Evolutionary conservation across 1,140 invertebrate species (phyloP), one percentile per base, ranked within the genome.

Genomic region (Delia radicum): DNA sequence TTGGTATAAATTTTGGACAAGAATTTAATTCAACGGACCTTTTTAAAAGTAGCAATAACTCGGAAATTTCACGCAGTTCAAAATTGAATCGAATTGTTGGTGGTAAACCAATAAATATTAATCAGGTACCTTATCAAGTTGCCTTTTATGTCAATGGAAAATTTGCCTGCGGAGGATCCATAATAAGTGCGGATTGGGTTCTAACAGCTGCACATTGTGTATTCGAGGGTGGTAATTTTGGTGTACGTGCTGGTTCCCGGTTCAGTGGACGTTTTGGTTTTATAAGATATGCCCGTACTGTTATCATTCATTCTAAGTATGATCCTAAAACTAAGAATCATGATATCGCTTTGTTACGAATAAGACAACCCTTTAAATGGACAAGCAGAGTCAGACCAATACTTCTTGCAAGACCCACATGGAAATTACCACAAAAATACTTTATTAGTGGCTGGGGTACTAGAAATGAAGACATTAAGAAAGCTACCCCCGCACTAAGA

Each of bases 141-240:
- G 65, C 65, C 7, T 12, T 69, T 3, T 69, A 37, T 12, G 29
- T 33, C 29, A 24, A 69, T 7, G 29, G 29, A 7, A 21, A 21
- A 21, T 69, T 69, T 24, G 37, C 37, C 15, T 69, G 65, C 21
- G 65, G 65, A 10, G 65, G 65, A 21, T 69, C 65, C 8, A 33
- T 69, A 2, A 37, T 69, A 10, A 69, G 29, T 24, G 65, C 65
- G 8, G 29, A 69, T 33, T 69, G 65, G 65, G 18, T 69, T 21
- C 24, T 69, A 24, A 69, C 65, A 21, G 65, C 65, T 21, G 65
- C 65, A 27, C 65, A 69, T 33, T 69, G 65, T 18, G 29, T 69
- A 8, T 13, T 21, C 33, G 65, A 18, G 12, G 65, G 29, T 33
- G 65, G 65, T 4, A 69, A 1, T 1, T 69, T 37, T 33, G 21